These are phyloP conservation scores for Platypus cylindrus DNA, from an alignment of 2,888 invertebrate species.

Conservation along the genomic window DNA sequence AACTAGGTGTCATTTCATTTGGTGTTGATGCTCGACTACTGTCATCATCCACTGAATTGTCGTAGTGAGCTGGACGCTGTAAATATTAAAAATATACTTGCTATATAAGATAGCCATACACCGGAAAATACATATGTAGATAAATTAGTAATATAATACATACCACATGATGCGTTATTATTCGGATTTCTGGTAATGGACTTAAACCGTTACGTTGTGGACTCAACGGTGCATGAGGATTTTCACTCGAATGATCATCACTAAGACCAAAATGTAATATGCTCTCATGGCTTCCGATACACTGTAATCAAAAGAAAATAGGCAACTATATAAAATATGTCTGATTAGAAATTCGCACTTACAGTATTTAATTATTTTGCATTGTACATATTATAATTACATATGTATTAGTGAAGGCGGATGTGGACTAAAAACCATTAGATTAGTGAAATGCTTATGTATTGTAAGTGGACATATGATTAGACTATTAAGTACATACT, in stretches of 20 bases:
- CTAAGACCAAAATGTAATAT: slow-evolving; percentile 59
- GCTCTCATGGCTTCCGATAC: slow-evolving; percentile 75
- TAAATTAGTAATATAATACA: slow-evolving; percentile 6
- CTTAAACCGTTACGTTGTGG: slow-evolving; percentile 30
- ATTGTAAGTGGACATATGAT: too few relatives aligned
- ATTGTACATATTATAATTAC: neutral
- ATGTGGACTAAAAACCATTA: too few relatives aligned
- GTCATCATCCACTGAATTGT: slow-evolving; percentile 40
- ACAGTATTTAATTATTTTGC: neutral
- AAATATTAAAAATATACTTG: slow-evolving; percentile 6
- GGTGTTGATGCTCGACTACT: slow-evolving; percentile 51
- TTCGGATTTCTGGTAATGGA: slow-evolving; percentile 34
- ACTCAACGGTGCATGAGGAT: slow-evolving; percentile 25
- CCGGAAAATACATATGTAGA: neutral
- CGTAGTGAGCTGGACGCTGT: slow-evolving; percentile 27
- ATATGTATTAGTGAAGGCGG: too few relatives aligned
- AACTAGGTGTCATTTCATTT: slow-evolving; percentile 48
- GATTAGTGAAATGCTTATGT: too few relatives aligned
- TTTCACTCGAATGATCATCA: slow-evolving; percentile 36
- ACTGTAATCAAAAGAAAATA: slow-evolving; percentile 37
- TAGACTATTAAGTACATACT: too few relatives aligned
- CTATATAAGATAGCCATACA: slow-evolving; percentile 1
- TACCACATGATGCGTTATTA: slow-evolving; percentile 30
- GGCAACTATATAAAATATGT: neutral
- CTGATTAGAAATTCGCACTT: neutral